Evolutionary conservation across 2,797 vertebrate species (phyloP).

Genomic region (Mico argentatus): DNA sequence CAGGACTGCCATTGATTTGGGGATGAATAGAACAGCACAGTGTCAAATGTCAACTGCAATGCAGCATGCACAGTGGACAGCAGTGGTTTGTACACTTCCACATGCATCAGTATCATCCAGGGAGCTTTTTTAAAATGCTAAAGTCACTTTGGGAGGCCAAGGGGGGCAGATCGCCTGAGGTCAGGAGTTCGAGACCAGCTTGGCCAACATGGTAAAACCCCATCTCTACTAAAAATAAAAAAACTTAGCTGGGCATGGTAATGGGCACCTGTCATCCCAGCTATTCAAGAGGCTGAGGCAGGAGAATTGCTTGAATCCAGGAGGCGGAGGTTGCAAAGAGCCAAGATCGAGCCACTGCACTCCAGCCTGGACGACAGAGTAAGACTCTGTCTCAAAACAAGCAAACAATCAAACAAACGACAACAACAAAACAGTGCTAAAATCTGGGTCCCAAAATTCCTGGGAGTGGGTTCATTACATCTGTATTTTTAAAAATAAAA

Average conservation of each 20-base stretch:
- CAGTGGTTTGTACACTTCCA: neutral
- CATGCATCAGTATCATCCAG: neutral
- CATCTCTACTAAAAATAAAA: neutral
- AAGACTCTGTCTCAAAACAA: neutral
- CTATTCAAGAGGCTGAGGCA: neutral
- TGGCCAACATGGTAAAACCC: neutral
- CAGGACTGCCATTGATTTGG: neutral
- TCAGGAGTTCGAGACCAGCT: neutral
- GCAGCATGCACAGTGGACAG: neutral
- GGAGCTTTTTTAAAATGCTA: neutral
- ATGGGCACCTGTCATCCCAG: neutral
- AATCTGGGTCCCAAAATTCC: neutral
- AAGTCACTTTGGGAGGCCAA: neutral
- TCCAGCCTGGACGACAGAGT: neutral
- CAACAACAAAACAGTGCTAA: neutral
- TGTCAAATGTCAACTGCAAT: too few species aligned
- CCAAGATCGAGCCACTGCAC: neutral
- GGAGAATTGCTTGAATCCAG: neutral
- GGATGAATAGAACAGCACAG: neutral
- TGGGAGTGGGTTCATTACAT: neutral
- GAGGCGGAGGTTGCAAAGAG: neutral
- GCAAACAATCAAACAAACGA: too few species aligned
- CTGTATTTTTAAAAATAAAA: neutral
- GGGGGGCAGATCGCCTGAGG: neutral
- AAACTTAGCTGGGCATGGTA: neutral